Conservation (phyloP, 2,113 vertebrate species). For the Catagonus wagneri region DNA sequence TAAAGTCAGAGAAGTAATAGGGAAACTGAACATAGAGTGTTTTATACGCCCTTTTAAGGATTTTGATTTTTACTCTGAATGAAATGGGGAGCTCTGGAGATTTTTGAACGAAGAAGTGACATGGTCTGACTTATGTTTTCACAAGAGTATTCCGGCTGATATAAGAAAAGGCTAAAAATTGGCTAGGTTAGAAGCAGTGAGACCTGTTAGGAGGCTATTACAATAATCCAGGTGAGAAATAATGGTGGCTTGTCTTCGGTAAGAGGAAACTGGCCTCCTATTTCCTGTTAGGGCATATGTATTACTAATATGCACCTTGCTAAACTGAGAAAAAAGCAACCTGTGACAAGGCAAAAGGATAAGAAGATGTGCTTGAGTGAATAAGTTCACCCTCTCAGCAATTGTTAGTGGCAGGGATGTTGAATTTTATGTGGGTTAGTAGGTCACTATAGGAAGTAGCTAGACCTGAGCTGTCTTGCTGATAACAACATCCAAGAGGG, state of each 20-base stretch:
- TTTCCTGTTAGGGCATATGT: neutral
- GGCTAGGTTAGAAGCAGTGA: neutral
- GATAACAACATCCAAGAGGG: neutral
- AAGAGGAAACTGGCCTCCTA: neutral
- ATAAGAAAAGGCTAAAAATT: neutral
- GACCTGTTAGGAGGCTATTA: neutral
- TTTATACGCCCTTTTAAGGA: neutral
- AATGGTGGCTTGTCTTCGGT: neutral
- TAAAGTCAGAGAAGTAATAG: neutral
- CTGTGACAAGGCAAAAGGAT: neutral
- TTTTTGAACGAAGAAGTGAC: neutral
- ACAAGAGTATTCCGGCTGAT: neutral
- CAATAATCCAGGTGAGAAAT: neutral
- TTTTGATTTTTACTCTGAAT: constrained; percentile 24
- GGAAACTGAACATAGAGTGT: neutral
- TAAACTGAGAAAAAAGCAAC: neutral
- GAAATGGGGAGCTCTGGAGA: neutral
- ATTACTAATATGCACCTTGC: neutral
- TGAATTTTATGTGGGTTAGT: neutral
- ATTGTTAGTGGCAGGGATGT: neutral
- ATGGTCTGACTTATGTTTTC: neutral
- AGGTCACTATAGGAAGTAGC: neutral
- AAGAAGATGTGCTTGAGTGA: neutral
- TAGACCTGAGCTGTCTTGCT: neutral
- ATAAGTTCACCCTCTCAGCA: neutral